phyloP scores from a whole-genome alignment of 1,140 invertebrate genomes.

The Pogonomyrmex barbatus region DNA sequence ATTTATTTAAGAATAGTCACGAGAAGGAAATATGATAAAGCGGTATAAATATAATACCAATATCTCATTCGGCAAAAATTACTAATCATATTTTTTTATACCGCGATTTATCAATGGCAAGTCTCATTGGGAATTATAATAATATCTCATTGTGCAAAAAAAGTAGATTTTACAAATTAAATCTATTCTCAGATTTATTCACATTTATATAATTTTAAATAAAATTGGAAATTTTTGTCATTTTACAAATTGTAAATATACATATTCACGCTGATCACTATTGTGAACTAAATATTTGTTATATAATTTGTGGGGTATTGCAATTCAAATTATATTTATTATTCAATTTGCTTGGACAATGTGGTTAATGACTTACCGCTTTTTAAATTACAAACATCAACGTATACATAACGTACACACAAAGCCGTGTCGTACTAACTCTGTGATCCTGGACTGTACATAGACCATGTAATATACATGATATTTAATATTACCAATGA shows the following conservation, averaged over 20 bases:
- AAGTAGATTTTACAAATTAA: neutral
- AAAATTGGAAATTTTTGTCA: conserved; percentile 1
- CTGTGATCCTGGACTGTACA: conserved; percentile 80
- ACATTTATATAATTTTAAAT: neutral
- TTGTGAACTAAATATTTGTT: too few species aligned
- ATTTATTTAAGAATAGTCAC: conserved; percentile 23
- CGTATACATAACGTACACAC: conserved; percentile 40
- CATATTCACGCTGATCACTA: too few species aligned
- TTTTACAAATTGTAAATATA: conserved; percentile 11
- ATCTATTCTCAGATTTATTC: neutral
- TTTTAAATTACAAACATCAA: conserved; percentile 33
- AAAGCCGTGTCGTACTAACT: conserved; percentile 50
- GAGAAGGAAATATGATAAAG: neutral
- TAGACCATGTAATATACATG: conserved; percentile 60
- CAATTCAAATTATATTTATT: conserved; percentile 7
- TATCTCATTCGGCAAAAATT: neutral
- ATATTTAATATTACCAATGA: conserved; percentile 54
- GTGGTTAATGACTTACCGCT: conserved; percentile 6
- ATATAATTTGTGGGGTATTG: too few species aligned
- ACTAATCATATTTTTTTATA: conserved; percentile 30
- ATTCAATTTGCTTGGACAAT: conserved; percentile 1
- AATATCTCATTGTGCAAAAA: conserved; percentile 2
- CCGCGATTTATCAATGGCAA: neutral
- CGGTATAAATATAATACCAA: neutral
- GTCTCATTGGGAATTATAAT: neutral